Percentiles rank a stretch among this genome's conserved stretches.
Conservation (phyloP, 2,113 vertebrate genomes). For the Lepus americanus region DNA sequence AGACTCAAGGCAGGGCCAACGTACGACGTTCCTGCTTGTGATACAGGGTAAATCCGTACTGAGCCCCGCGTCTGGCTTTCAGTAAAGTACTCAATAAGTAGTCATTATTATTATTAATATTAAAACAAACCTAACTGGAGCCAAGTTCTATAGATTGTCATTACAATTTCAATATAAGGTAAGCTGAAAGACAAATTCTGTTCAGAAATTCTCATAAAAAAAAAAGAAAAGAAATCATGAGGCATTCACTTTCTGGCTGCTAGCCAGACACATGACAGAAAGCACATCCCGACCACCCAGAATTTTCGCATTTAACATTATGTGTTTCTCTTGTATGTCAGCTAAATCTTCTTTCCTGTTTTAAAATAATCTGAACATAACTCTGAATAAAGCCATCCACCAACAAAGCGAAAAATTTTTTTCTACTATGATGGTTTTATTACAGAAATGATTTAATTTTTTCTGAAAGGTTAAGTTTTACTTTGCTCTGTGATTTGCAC, state of each 20-base stretch:
- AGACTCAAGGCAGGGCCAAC: background rate
- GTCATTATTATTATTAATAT: conserved; percentile 27
- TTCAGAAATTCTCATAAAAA: conserved; percentile 34
- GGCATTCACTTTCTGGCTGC: background rate
- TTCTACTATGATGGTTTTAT: background rate
- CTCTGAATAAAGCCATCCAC: conserved; percentile 21
- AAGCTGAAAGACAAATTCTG: conserved; percentile 11
- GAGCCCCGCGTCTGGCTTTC: background rate
- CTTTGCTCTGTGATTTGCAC: background rate
- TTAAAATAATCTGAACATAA: conserved; percentile 57
- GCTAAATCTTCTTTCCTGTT: conserved; percentile 32
- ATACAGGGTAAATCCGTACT: background rate
- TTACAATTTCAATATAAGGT: background rate
- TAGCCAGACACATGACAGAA: conserved; percentile 18
- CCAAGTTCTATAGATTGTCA: background rate
- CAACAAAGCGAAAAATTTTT: conserved; percentile 11
- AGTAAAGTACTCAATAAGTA: conserved; percentile 20
- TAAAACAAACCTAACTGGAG: conserved; percentile 39
- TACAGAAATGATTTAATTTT: background rate
- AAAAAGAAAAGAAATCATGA: background rate
- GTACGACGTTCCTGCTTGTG: background rate
- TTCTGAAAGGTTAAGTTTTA: background rate
- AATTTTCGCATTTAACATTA: conserved; percentile 44
- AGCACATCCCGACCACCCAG: conserved; percentile 28
- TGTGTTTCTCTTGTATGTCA: background rate